Evolutionary conservation across 2,113 vertebrate genomes (phyloP).

Genomic region (Gallinago undulata): DNA sequence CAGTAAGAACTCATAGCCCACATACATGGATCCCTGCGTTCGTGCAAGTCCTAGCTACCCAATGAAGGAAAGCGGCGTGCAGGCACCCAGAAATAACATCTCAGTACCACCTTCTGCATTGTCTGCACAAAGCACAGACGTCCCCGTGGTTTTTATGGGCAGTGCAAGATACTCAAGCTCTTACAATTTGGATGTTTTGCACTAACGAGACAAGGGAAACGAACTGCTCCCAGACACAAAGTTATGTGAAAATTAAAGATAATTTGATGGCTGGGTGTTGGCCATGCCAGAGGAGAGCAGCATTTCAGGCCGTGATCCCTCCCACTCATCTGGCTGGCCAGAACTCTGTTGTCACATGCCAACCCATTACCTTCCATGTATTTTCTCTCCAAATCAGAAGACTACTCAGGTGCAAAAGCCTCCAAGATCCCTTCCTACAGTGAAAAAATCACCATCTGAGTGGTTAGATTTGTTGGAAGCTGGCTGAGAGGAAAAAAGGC

Average conservation of each 20-base stretch:
- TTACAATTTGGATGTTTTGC: not conserved
- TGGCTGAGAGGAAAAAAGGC: not conserved
- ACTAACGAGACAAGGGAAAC: not conserved
- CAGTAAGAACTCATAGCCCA: not conserved
- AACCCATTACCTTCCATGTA: not conserved
- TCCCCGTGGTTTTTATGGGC: not conserved
- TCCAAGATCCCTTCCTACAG: not conserved
- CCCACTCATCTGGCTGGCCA: not conserved
- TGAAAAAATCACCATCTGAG: not conserved
- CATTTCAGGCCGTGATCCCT: not conserved
- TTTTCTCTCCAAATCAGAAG: not conserved
- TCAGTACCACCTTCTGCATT: not conserved
- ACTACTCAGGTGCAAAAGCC: not conserved
- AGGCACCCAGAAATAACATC: not conserved
- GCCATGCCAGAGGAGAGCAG: not conserved
- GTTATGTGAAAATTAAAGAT: not conserved
- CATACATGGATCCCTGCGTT: accelerated
- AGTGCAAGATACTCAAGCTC: not conserved
- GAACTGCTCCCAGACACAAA: not conserved
- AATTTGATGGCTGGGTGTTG: not conserved
- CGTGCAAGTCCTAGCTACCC: not conserved
- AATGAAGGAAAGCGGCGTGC: not conserved
- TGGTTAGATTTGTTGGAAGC: not conserved
- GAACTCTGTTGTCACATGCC: not conserved
- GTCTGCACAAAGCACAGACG: not conserved